Conservation (phyloP, 2,797 vertebrate genomes). For the Furcifer pardalis region DNA sequence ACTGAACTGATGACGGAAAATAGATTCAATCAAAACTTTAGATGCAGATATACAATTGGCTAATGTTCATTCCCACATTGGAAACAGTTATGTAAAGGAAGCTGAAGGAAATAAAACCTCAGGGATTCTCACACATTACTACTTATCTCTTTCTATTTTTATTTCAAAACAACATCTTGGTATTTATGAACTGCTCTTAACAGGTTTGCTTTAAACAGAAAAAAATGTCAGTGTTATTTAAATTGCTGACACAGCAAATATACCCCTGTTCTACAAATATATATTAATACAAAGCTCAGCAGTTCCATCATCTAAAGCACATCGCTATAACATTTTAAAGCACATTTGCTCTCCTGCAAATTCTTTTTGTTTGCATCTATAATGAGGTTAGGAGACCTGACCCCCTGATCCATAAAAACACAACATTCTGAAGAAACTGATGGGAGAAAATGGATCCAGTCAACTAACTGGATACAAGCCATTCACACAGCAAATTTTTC, state of each 20-base stretch:
- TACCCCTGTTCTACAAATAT: constrained; percentile 25
- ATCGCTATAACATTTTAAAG: constrained; percentile 55
- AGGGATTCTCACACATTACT: neutral
- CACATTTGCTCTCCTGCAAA: constrained; percentile 13
- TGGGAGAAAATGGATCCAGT: too few species aligned
- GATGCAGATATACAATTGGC: too few species aligned
- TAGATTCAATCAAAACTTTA: neutral
- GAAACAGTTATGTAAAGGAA: neutral
- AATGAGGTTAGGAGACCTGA: constrained; percentile 34
- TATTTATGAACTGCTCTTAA: constrained; percentile 6
- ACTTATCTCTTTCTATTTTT: neutral
- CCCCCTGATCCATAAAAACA: too few species aligned
- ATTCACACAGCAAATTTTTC: too few species aligned
- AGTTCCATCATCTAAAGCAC: constrained; percentile 41
- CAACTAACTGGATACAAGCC: too few species aligned
- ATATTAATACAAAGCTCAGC: constrained; percentile 55
- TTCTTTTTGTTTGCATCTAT: constrained; percentile 43
- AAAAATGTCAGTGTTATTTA: neutral
- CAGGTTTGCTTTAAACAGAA: neutral
- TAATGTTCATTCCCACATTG: neutral
- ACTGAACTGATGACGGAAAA: neutral
- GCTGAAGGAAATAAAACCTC: neutral
- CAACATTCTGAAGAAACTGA: too few species aligned
- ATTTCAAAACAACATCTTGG: neutral
- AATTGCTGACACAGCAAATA: constrained; percentile 1